Conservation (phyloP, 1,140 invertebrate species). For the Pseudobourletiella spinata region DNA sequence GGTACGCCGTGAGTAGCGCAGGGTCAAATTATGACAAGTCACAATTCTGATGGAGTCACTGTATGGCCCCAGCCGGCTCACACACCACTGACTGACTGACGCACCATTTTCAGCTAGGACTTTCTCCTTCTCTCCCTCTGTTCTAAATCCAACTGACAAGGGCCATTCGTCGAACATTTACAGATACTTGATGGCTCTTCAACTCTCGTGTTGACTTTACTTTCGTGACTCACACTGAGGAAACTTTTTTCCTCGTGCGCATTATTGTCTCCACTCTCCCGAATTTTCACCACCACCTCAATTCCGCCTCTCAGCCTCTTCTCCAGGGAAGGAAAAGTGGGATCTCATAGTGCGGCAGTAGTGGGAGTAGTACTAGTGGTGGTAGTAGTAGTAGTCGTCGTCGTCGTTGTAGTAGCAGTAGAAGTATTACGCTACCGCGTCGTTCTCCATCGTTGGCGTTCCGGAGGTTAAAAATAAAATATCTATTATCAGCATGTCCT, state of each 20-base stretch:
- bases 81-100: not conserved
- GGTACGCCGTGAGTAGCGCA: not conserved
- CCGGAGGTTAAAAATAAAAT: no score
- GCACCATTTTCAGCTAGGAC: not conserved
- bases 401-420: no score
- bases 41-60: no score
- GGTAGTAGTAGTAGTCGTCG: no score
- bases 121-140: no score
- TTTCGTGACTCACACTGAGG: not conserved
- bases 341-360: not conserved
- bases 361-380: not conserved
- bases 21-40: not conserved
- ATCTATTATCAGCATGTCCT: no score
- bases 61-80: no score
- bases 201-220: not conserved
- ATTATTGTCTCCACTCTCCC: not conserved
- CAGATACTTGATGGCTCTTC: conserved; percentile 4
- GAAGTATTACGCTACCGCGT: no score
- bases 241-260: not conserved
- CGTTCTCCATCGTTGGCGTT: no score
- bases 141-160: not conserved
- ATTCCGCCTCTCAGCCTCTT: not conserved
- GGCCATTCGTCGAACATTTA: not conserved
- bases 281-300: not conserved
- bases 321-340: not conserved